A percentile compares a stretch with the other conserved stretches of the same genome.
These are phyloP conservation scores for Megaceryle alcyon DNA, from an alignment of 2,797 vertebrate genomes.

Conservation along the genomic window DNA sequence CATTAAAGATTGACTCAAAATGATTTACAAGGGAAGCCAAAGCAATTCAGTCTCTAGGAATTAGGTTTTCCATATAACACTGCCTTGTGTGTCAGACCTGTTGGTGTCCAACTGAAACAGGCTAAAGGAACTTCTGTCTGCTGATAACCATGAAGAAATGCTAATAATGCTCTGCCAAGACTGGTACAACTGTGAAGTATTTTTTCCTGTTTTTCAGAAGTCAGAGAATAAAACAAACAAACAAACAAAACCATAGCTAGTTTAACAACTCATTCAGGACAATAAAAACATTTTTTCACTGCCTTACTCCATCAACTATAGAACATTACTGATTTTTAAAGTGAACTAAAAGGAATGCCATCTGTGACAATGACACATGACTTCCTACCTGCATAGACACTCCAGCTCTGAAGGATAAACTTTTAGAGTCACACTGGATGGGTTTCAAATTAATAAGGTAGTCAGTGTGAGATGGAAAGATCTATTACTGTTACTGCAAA, in stretches of 20 bases:
- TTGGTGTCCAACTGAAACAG: not conserved
- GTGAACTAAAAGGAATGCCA: not conserved
- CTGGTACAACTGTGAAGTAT: not conserved
- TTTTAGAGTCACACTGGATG: not conserved
- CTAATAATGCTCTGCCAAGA: not conserved
- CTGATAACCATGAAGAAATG: not conserved
- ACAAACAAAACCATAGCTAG: not conserved
- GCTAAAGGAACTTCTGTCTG: not conserved
- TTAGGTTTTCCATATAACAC: not conserved
- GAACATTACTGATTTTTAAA: not conserved
- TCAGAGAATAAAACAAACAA: not conserved
- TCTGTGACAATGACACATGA: not conserved
- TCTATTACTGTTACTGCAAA: not conserved
- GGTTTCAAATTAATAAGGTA: not conserved
- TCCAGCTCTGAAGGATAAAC: not conserved
- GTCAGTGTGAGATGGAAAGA: not conserved
- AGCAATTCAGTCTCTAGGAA: not conserved
- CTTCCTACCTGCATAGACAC: not conserved
- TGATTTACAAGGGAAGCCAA: not conserved
- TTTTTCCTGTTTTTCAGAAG: not conserved
- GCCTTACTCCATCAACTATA: not conserved
- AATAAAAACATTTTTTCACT: not conserved
- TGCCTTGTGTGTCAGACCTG: not conserved
- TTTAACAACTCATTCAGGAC: not conserved
- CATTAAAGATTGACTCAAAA: not conserved